These are phyloP conservation scores for Verasper variegatus DNA, from an alignment of 2,113 vertebrate genomes.

Conservation along the genomic window DNA sequence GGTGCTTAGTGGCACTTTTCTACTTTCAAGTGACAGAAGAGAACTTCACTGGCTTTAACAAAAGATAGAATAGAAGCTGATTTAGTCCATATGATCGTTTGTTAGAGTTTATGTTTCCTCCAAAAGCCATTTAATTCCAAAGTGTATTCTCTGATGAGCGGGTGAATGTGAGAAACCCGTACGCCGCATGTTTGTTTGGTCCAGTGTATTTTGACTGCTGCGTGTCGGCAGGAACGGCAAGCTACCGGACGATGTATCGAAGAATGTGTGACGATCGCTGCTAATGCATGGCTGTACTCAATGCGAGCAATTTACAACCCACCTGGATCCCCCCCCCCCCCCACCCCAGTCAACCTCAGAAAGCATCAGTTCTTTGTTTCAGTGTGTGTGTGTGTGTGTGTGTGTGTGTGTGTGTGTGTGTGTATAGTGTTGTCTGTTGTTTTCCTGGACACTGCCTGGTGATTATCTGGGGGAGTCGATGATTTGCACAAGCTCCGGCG, in stretches of 20 bases:
- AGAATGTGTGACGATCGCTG: constrained; percentile 71
- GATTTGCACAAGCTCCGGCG: constrained; percentile 69
- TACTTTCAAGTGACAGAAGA: constrained; percentile 38
- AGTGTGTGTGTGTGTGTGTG: constrained; percentile 40
- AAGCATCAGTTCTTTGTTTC: constrained; percentile 29
- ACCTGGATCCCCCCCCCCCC: constrained; percentile 13
- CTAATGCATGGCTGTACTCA: constrained; percentile 77
- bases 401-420: too few species aligned
- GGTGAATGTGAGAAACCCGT: constrained; percentile 50
- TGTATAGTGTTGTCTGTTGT: constrained; percentile 26
- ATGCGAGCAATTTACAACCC: constrained; percentile 29
- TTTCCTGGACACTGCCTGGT: constrained; percentile 35
- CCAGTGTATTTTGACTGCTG: constrained; percentile 26
- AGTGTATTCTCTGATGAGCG: constrained; percentile 62
- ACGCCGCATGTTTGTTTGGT: constrained; percentile 35
- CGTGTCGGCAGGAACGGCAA: constrained; percentile 24
- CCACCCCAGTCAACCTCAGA: not conserved
- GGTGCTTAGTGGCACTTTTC: constrained; percentile 43
- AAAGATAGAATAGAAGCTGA: constrained; percentile 20
- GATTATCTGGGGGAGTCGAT: constrained; percentile 24
- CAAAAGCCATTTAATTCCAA: constrained; percentile 71
- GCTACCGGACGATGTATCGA: constrained; percentile 31
- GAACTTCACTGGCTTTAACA: constrained; percentile 35
- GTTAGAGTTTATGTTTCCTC: constrained; percentile 36
- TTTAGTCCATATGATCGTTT: constrained; percentile 1